Evolutionary conservation across 2,797 vertebrate species (phyloP).

Genomic region (Cyprinella venusta): DNA sequence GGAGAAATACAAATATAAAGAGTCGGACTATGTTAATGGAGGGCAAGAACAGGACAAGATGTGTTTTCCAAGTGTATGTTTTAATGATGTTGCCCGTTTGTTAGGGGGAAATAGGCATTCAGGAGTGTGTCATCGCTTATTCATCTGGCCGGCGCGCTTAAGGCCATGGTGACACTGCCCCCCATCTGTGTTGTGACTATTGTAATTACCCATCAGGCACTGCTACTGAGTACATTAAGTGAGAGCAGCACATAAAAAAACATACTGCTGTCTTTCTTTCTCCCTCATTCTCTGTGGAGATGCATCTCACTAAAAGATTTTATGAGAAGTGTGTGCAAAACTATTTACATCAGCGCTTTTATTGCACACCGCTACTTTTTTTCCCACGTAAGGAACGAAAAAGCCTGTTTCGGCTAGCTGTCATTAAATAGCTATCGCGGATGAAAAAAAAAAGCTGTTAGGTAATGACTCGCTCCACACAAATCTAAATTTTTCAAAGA

Average conservation of each 20-base stretch:
- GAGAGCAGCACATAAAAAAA: constrained; percentile 50
- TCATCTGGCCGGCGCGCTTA: constrained; percentile 31
- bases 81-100: constrained; percentile 46
- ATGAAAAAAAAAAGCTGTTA: constrained; percentile 15
- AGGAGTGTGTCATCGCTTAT: constrained; percentile 48
- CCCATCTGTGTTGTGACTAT: constrained; percentile 78
- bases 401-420: not conserved
- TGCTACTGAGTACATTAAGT: constrained; percentile 59
- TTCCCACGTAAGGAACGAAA: constrained; percentile 4
- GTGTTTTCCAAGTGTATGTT: constrained; percentile 43
- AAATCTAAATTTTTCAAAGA: constrained; percentile 2
- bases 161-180: constrained; percentile 66
- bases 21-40: constrained; percentile 32
- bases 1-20: constrained; percentile 14
- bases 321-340: constrained; percentile 38
- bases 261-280: constrained; percentile 31
- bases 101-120: constrained; percentile 53
- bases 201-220: constrained; percentile 77
- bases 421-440: constrained; percentile 18
- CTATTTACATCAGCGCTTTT: constrained; percentile 46
- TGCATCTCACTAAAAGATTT: constrained; percentile 39
- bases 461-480: constrained; percentile 30
- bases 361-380: constrained; percentile 25
- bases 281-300: constrained; percentile 28
- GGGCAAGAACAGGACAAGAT: constrained; percentile 23